Evolutionary conservation across 2,113 vertebrate genomes (phyloP).

Genomic region (Patagioenas fasciata): DNA sequence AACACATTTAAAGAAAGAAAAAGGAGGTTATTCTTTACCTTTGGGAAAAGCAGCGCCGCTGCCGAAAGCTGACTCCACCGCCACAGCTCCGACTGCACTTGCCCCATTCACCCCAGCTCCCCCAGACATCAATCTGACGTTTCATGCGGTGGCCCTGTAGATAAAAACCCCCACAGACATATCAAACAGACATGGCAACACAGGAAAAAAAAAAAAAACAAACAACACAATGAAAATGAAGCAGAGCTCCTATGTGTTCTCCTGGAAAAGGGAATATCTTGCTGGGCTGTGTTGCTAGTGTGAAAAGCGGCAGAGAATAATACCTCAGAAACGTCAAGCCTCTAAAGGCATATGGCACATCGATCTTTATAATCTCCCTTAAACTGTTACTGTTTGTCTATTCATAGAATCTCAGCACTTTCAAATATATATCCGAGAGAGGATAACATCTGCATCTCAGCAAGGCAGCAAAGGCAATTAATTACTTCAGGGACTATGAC

Average conservation of each 20-base stretch:
- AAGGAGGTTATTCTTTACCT: conserved; percentile 73
- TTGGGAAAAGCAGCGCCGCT: conserved; percentile 83
- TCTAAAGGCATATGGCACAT: neutral
- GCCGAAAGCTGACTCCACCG: conserved; percentile 82
- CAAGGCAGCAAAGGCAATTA: neutral
- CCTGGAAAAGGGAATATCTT: neutral
- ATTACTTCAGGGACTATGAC: neutral
- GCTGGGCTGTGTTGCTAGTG: neutral
- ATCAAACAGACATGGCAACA: neutral
- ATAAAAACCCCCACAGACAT: neutral
- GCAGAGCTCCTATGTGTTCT: neutral
- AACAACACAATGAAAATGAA: neutral
- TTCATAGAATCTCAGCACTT: neutral
- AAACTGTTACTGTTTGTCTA: neutral
- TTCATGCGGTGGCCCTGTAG: conserved; percentile 52
- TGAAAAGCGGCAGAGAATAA: neutral
- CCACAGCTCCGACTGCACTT: conserved; percentile 93
- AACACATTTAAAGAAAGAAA: neutral
- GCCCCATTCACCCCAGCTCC: conserved; percentile 85
- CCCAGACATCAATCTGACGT: conserved; percentile 82
- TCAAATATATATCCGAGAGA: neutral
- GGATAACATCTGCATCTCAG: neutral
- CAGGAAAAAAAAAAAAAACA: neutral
- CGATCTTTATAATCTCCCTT: neutral
- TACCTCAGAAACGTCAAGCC: neutral